phyloP scores from a whole-genome alignment of 2,888 invertebrate genomes.

The Andrena camellia region DNA sequence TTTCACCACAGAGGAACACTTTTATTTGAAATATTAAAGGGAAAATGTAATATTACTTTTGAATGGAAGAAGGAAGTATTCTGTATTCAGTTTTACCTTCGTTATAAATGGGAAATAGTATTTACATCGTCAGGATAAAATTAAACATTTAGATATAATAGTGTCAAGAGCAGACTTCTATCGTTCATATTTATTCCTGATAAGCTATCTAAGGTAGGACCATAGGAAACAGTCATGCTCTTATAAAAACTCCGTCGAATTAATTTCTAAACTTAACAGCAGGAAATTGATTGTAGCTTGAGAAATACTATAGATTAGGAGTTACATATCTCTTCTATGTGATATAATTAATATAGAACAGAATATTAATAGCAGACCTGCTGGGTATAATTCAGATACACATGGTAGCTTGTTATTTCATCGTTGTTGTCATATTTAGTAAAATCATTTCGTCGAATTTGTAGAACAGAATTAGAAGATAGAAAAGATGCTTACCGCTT shows the following conservation, averaged over 20 bases:
- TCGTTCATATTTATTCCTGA: constrained; percentile 38
- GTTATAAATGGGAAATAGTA: too few relatives aligned
- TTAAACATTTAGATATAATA: neutral
- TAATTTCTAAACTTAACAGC: constrained; percentile 5
- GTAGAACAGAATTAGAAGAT: neutral
- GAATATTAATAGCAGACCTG: neutral
- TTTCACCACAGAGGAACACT: neutral
- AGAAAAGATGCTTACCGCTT: neutral
- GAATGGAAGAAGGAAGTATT: too few relatives aligned
- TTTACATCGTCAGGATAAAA: too few relatives aligned
- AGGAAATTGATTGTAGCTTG: neutral
- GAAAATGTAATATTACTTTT: too few relatives aligned
- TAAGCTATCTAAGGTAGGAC: constrained; percentile 41
- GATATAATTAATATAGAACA: neutral
- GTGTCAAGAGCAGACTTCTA: constrained; percentile 16
- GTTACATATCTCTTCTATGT: neutral
- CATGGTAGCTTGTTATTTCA: neutral
- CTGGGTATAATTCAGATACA: neutral
- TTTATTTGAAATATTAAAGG: neutral
- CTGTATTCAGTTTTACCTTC: too few relatives aligned
- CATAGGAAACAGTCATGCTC: neutral
- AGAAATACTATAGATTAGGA: neutral
- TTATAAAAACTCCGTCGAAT: neutral
- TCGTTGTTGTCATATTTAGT: neutral
- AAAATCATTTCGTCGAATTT: neutral